Evolutionary conservation across 2,113 vertebrate species (phyloP).

Genomic region (Hypomesus transpacificus): DNA sequence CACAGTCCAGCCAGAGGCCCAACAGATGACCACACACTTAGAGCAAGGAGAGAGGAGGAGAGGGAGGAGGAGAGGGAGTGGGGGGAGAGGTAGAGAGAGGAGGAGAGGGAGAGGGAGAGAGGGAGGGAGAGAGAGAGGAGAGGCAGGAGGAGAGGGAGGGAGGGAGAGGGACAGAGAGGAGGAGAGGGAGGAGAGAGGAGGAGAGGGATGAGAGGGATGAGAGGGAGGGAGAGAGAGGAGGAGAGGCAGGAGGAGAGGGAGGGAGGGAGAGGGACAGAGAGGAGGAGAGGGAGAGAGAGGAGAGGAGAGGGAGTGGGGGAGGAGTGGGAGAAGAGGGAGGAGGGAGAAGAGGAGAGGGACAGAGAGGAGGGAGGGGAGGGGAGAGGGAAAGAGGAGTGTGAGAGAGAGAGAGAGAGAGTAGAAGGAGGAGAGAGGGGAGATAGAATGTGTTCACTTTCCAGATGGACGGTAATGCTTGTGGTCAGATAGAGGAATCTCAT

Average conservation of each 20-base stretch:
- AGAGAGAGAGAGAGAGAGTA: constrained; percentile 34
- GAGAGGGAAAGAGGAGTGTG: constrained; percentile 28
- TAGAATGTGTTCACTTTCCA: constrained; percentile 40
- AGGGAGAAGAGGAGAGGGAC: constrained; percentile 32
- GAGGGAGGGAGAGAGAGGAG: constrained; percentile 8
- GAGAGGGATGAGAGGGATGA: not conserved
- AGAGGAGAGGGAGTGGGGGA: constrained; percentile 29
- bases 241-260: constrained; percentile 1
- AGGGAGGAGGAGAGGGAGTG: too few relatives aligned
- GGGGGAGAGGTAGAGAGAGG: too few relatives aligned
- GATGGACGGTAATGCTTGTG: constrained; percentile 61
- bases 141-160: not conserved
- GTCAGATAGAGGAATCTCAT: constrained; percentile 37
- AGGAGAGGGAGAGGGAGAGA: too few relatives aligned
- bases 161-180: constrained; percentile 18
- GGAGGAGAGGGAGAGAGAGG: constrained; percentile 31
- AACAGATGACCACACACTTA: too few relatives aligned
- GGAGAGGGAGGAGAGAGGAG: constrained; percentile 14
- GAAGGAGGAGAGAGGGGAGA: constrained; percentile 28
- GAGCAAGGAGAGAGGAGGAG: too few relatives aligned
- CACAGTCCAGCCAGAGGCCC: too few relatives aligned
- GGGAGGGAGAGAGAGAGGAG: too few relatives aligned
- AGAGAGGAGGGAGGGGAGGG: constrained; percentile 13
- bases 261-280: constrained; percentile 32
- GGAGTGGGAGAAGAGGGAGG: constrained; percentile 16